These are phyloP conservation scores for Helicoverpa assulta DNA, from an alignment of 2,888 invertebrate genomes.

Conservation along the genomic window DNA sequence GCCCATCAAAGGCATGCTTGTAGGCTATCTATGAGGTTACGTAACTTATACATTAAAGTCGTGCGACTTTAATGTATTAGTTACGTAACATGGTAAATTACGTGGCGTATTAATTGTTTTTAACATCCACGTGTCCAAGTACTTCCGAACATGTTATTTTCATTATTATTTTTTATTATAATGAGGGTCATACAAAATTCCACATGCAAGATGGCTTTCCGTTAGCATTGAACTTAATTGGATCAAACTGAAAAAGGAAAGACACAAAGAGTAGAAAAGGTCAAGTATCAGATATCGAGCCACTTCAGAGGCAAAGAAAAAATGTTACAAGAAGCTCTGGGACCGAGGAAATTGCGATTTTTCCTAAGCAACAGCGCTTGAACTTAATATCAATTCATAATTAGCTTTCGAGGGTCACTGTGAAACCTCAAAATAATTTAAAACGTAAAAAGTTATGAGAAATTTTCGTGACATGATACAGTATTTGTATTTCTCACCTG, in stretches of 20 bases:
- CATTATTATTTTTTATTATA: too few species aligned
- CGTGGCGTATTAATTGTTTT: too few species aligned
- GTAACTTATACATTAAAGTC: too few species aligned
- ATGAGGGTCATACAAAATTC: neutral
- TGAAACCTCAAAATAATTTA: neutral
- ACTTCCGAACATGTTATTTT: too few species aligned
- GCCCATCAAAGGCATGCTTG: neutral
- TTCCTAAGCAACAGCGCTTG: conserved; percentile 1
- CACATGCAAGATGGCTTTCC: neutral
- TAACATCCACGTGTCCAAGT: too few species aligned
- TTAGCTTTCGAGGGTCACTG: conserved; percentile 6
- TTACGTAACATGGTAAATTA: neutral
- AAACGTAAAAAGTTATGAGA: neutral
- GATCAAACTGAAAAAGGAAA: conserved; percentile 10
- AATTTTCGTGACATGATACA: too few species aligned
- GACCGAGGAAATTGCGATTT: conserved; percentile 7
- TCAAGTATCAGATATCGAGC: conserved; percentile 31
- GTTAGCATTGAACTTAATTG: conserved; percentile 23
- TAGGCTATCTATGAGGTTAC: conserved; percentile 1
- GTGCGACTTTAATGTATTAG: neutral
- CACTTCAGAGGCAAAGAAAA: conserved; percentile 18
- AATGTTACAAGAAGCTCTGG: conserved; percentile 7
- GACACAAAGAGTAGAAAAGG: conserved; percentile 21
- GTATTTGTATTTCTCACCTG: too few species aligned
- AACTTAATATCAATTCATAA: conserved; percentile 26